phyloP scores from a whole-genome alignment of 2,888 invertebrate species.

The Dasysyrphus albostriatus region DNA sequence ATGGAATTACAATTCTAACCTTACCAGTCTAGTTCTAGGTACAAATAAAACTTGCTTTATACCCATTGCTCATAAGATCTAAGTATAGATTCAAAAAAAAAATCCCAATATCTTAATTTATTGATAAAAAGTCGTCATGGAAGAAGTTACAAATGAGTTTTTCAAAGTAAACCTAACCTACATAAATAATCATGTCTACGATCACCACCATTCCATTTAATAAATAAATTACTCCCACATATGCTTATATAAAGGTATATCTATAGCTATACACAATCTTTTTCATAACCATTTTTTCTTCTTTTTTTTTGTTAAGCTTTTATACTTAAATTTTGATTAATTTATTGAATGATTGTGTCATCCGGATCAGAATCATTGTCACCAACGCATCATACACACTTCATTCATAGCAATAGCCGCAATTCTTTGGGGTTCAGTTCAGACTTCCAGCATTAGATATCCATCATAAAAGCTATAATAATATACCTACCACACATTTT shows the following conservation, averaged over 20 bases:
- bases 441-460: slow-evolving; percentile 8
- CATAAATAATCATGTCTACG: not conserved
- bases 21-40: too few species aligned
- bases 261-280: slow-evolving; percentile 36
- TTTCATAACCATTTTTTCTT: slow-evolving; percentile 1
- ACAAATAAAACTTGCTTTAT: too few species aligned
- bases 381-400: slow-evolving; percentile 64
- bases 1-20: too few species aligned
- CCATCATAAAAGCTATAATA: slow-evolving; percentile 1
- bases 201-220: not conserved
- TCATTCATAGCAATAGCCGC: not conserved
- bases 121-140: not conserved
- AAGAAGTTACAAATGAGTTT: not conserved
- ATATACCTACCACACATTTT: not conserved
- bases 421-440: slow-evolving; percentile 10
- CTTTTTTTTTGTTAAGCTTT: slow-evolving; percentile 50
- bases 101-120: slow-evolving; percentile 12
- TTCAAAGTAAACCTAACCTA: not conserved
- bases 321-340: slow-evolving; percentile 55
- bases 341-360: slow-evolving; percentile 76
- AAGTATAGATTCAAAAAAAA: too few species aligned
- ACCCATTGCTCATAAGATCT: not conserved
- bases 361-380: slow-evolving; percentile 72
- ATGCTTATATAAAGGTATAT: not conserved
- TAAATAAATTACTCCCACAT: not conserved